Conservation (phyloP, 1,140 invertebrate genomes). For the Atta texana region DNA sequence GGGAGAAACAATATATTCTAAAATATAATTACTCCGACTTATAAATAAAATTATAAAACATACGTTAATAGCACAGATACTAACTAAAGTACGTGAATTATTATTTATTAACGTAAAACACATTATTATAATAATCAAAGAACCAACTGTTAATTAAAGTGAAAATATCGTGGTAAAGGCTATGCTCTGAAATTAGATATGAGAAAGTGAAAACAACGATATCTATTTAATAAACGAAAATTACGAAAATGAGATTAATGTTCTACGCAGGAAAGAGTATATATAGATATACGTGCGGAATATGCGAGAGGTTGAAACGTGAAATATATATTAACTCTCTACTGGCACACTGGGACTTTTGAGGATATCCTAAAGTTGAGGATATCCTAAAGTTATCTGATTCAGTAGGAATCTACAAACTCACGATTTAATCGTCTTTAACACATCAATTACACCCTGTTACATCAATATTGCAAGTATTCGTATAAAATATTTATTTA, state of each 20-base stretch:
- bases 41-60: slow-evolving; percentile 21
- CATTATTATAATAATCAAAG: neutral
- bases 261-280: neutral
- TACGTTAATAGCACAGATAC: neutral
- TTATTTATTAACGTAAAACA: neutral
- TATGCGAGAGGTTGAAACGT: neutral
- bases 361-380: too few species aligned
- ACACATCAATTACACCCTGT: too few species aligned
- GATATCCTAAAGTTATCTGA: too few species aligned
- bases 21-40: neutral
- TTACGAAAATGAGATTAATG: neutral
- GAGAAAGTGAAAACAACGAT: slow-evolving; percentile 19
- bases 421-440: too few species aligned
- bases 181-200: slow-evolving; percentile 1
- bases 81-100: neutral
- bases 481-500: too few species aligned
- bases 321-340: neutral
- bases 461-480: too few species aligned
- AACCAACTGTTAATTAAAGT: neutral
- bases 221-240: slow-evolving; percentile 31
- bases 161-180: neutral
- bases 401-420: too few species aligned
- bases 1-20: neutral
- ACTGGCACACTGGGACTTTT: too few species aligned
- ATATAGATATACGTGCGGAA: neutral